These are phyloP conservation scores for Sturnira hondurensis DNA, from an alignment of 2,113 vertebrate genomes.

Conservation along the genomic window DNA sequence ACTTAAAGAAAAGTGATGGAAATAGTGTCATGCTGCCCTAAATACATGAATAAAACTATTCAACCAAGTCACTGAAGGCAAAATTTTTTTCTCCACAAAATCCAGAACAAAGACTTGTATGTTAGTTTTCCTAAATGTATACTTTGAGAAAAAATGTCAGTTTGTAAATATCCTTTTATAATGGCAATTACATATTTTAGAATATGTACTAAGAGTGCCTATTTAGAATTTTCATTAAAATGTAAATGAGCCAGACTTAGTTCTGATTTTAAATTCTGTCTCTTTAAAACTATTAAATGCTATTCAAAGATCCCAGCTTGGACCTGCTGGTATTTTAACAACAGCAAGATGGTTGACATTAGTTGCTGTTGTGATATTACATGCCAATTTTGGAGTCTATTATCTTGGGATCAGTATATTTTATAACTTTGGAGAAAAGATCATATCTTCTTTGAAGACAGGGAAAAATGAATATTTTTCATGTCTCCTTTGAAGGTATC, in stretches of 20 bases:
- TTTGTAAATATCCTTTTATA: slow-evolving; percentile 3
- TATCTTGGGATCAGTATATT: neutral
- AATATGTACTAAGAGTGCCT: neutral
- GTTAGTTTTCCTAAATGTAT: neutral
- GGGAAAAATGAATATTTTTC: neutral
- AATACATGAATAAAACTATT: neutral
- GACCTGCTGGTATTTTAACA: neutral
- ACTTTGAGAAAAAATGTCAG: neutral
- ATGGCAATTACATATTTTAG: neutral
- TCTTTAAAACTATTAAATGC: neutral
- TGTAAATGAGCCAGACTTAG: neutral
- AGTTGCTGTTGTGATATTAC: neutral
- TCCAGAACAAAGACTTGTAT: neutral
- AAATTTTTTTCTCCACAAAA: neutral
- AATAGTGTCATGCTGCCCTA: neutral
- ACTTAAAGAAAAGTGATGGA: neutral
- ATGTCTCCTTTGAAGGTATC: neutral
- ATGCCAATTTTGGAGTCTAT: neutral
- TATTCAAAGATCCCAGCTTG: neutral
- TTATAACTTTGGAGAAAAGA: slow-evolving; percentile 2
- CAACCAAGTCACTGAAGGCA: neutral
- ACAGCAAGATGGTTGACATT: neutral
- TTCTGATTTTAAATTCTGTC: neutral
- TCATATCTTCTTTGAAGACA: neutral
- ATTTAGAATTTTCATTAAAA: slow-evolving; percentile 20